Evolutionary conservation across 2,797 vertebrate species (phyloP), one percentile per base, ranked within the genome.

Genomic region (Picus viridis): DNA sequence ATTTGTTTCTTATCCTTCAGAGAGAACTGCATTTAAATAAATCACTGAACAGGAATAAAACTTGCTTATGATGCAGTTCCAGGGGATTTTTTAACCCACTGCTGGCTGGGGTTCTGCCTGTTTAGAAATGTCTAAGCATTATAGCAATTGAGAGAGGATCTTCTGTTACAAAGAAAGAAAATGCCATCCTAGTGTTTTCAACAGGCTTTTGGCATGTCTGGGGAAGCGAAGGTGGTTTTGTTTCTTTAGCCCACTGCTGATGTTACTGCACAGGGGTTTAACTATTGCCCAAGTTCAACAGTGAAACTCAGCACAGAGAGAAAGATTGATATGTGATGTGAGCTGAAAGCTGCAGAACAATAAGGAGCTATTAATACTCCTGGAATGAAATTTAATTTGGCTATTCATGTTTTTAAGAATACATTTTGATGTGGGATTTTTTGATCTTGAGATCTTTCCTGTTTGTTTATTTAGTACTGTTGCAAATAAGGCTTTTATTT

Each of bases 1-100:
- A 80, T 82, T 92, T 71, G 36, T 84, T 94, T 76, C 62, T 58
- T 92, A 84, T 84, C 68, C 83, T 88, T 92, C 64, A 56, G 91
- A 94, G 89, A 84, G 82, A 94, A 79, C 85, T 92, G 45, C 30
- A 43, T 92, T 94, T 89, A 92, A 94, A 86, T 92, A 94, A 94
- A 88, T 83, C 83, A 92, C 73, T 91, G 89, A 91, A 88, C 71
- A 86, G 64, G 87, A 94, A 82, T 88, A 76, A 92, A 95, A 82
- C 69, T 91, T 95, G 68, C 68, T 95, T 93, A 79, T 63, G 71
- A 86, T 89, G 74, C 72, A 93, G 39, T 90, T 94, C 61, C 81
- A 89, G 83, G 74, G 79, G 85, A 74, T 92, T 94, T 94, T 45
- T 89, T 93, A 93, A 89, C 85, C 74, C 61, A 51, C 24, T 41